Evolutionary conservation across 2,113 vertebrate species (phyloP).

Genomic region (Pogonocichla stellata): DNA sequence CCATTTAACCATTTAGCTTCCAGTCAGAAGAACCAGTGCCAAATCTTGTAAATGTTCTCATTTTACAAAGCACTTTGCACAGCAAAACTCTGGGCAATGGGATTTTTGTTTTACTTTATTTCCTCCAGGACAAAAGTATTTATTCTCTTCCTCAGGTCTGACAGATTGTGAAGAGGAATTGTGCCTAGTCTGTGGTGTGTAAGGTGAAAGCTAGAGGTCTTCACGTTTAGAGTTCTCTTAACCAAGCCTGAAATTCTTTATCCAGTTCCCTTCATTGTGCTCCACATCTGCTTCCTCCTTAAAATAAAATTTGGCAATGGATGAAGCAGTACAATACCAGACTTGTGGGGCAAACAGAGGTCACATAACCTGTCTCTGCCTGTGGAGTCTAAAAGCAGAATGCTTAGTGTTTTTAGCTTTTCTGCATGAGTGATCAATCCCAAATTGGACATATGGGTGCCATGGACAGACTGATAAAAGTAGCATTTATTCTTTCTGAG

Average conservation of each 20-base stretch:
- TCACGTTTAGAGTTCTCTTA: not conserved
- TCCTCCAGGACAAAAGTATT: not conserved
- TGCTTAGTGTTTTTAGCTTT: slow-evolving; percentile 7
- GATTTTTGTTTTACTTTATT: not conserved
- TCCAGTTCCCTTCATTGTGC: not conserved
- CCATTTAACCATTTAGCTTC: not conserved
- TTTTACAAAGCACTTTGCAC: not conserved
- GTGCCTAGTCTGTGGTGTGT: not conserved
- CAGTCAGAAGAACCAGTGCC: not conserved
- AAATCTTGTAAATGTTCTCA: not conserved
- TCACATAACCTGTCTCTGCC: not conserved
- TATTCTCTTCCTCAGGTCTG: not conserved
- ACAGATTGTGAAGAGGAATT: not conserved
- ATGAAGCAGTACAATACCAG: not conserved
- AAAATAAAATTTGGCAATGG: not conserved
- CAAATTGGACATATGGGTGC: slow-evolving; percentile 15
- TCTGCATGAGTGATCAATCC: slow-evolving; percentile 2
- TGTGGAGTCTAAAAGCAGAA: not conserved
- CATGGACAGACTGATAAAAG: not conserved
- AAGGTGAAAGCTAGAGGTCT: not conserved
- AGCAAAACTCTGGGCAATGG: not conserved
- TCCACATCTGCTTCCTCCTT: not conserved
- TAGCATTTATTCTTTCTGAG: not conserved
- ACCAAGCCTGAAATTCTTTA: not conserved
- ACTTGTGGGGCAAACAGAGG: not conserved